These are phyloP conservation scores for Trachelus troglodyta DNA, from an alignment of 2,888 invertebrate species.

Conservation along the genomic window DNA sequence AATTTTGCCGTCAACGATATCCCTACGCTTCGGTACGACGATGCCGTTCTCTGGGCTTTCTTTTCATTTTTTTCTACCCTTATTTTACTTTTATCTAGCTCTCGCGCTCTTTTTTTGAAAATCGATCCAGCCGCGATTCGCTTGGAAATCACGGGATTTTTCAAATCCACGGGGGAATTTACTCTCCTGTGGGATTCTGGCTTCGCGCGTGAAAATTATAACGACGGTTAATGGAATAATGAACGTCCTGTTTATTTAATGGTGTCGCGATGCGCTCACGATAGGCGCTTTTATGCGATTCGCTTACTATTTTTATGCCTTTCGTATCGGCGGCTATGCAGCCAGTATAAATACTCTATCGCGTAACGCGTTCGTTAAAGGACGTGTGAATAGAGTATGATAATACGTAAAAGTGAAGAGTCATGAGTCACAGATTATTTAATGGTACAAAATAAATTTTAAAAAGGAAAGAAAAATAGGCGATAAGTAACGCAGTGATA, in stretches of 20 bases:
- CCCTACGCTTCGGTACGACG: not conserved
- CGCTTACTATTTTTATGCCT: not conserved
- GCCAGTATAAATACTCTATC: not conserved
- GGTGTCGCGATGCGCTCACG: not conserved
- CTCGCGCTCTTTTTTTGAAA: not conserved
- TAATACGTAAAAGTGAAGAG: not conserved
- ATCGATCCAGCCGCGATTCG: not conserved
- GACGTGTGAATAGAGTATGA: not conserved
- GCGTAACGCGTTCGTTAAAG: not conserved
- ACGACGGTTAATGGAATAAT: not conserved
- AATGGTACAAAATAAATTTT: not conserved
- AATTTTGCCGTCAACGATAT: slow-evolving; percentile 19
- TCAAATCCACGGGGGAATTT: not conserved
- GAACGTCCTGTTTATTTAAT: not conserved
- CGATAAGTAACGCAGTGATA: not conserved
- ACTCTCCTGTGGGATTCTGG: not conserved
- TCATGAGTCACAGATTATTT: not conserved
- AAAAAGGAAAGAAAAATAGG: not conserved
- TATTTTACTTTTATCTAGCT: slow-evolving; percentile 3
- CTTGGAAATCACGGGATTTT: not conserved
- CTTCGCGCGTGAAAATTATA: not conserved
- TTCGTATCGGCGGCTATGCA: not conserved
- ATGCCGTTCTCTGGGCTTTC: not conserved
- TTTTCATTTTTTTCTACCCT: slow-evolving; percentile 13
- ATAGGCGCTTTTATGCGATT: not conserved